These are phyloP conservation scores for Pangasius djambal DNA, from an alignment of 2,797 vertebrate genomes.

Conservation along the genomic window DNA sequence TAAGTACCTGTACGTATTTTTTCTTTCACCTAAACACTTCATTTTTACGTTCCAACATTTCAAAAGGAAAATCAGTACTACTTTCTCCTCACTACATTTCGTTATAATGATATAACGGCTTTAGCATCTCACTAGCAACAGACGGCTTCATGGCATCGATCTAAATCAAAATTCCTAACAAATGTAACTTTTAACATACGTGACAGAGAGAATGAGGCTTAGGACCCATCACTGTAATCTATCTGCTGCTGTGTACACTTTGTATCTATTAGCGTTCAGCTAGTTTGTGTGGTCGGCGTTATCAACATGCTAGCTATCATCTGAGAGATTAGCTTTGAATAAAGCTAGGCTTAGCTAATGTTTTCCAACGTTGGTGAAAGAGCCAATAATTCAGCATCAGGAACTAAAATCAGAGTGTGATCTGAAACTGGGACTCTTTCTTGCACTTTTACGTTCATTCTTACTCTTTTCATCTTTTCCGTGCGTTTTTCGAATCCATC, in stretches of 20 bases:
- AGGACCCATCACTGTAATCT: background rate
- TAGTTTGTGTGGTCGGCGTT: background rate
- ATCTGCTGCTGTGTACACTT: background rate
- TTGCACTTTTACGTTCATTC: background rate
- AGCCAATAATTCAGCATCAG: background rate
- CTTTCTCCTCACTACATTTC: background rate
- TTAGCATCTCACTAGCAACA: background rate
- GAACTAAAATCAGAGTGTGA: background rate
- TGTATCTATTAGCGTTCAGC: background rate
- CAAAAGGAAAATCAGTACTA: background rate
- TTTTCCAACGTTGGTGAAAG: background rate
- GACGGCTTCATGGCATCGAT: too few species aligned
- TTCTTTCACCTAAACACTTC: background rate
- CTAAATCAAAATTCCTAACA: too few species aligned
- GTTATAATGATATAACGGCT: background rate
- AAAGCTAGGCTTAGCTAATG: background rate
- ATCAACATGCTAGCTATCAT: background rate
- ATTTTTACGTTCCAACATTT: background rate
- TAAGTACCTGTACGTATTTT: background rate
- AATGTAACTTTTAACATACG: background rate
- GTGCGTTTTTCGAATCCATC: too few species aligned
- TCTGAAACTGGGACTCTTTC: background rate
- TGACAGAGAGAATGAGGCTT: too few species aligned
- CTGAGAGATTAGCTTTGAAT: background rate
- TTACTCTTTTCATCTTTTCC: background rate